Evolutionary conservation across 2,797 vertebrate genomes (phyloP), one percentile per base, ranked within the genome.

Genomic region (Chaetophractus vellerosus): DNA sequence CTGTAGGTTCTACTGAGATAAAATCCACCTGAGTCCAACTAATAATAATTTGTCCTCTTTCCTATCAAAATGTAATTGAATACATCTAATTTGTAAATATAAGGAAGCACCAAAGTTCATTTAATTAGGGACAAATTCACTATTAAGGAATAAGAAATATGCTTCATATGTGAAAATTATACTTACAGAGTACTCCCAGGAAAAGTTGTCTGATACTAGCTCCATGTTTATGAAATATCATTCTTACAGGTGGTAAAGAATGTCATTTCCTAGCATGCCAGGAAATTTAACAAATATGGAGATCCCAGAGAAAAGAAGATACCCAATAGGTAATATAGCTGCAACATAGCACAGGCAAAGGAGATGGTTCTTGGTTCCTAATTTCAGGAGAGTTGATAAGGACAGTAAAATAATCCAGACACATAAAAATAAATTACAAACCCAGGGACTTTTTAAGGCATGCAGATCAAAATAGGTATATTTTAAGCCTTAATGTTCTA

Each of bases 1-100:
- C 31, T 61, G 57, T 19, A 72, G 71, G 15, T 57, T 33, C 23
- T 66, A 45, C 1, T 45, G 45, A 74, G 50, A 74, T 33, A 45
- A 59, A 72, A 36, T 55, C 19, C 38, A 36, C 45, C 10, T 28
- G 45, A 76, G 38, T 18, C 8, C 3, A 83, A 28, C 0, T 1
- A 45, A 5, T n/a, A 41, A 45, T 59, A 48, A 80, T 26, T 31
- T 28, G 69, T 21, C n/a, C 33, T 69, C 15, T 90, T 80, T 45
- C 36, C 24, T 86, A 31, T n/a, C 38, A 45, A 45, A 75, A 63
- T 69, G 21, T 75, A 69, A 87, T n/a, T 75, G 15, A 48, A 33
- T 68, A 8, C 31, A 31, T 59, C 19, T 69, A 61, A 91, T 80
- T 68, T 75, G 9, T 36, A 76, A 91, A 81, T 88, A 14, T 33